Conservation (phyloP, 2,797 vertebrate genomes). For the Phoeniculus purpureus region DNA sequence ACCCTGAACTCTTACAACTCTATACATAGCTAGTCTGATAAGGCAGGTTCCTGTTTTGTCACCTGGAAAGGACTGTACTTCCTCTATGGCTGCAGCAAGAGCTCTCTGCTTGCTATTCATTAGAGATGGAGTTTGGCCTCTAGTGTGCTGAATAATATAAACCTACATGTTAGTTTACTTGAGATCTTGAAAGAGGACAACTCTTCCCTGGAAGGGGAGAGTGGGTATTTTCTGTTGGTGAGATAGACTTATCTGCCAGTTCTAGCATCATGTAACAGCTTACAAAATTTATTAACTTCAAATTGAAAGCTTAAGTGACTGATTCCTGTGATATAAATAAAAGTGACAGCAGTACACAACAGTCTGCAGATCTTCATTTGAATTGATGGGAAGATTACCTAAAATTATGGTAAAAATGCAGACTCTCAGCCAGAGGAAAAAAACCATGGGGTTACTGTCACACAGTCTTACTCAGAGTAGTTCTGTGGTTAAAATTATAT, state of each 20-base stretch:
- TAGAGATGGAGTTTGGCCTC: neutral
- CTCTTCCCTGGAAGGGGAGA: neutral
- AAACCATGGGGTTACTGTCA: neutral
- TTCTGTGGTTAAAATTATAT: constrained; percentile 9
- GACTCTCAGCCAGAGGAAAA: constrained; percentile 25
- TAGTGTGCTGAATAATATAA: neutral
- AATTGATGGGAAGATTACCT: constrained; percentile 45
- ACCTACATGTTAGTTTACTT: neutral
- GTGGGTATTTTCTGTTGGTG: constrained; percentile 2
- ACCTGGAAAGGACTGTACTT: neutral
- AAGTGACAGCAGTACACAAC: neutral
- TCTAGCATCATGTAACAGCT: constrained; percentile 10
- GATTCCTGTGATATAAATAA: constrained; percentile 34
- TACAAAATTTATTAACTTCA: constrained; percentile 42
- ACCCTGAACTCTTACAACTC: neutral
- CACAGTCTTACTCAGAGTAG: neutral
- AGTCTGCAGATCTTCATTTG: constrained; percentile 36
- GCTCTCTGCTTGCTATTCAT: neutral
- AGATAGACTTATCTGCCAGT: constrained; percentile 8
- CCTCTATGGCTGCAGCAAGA: neutral
- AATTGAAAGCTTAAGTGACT: constrained; percentile 39
- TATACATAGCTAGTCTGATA: neutral
- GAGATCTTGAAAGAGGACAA: neutral
- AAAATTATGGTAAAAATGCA: constrained; percentile 41
- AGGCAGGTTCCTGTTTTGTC: neutral